Evolutionary conservation across 2,888 invertebrate genomes (phyloP).

Genomic region (Epinotia bilunana): DNA sequence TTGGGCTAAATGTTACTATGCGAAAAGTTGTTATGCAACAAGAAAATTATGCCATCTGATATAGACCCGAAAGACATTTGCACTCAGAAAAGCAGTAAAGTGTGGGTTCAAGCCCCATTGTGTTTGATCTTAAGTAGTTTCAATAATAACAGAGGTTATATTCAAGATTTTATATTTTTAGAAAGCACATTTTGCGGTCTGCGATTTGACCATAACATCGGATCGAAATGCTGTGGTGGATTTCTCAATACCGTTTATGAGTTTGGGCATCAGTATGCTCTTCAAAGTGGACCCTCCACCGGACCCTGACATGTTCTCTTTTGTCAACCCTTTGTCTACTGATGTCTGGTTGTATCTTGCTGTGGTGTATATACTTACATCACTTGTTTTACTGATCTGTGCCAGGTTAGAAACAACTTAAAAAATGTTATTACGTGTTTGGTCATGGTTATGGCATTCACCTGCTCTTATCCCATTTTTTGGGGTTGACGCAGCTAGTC

Average conservation of each 20-base stretch:
- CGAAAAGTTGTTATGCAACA: too few species aligned
- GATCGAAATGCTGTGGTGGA: conserved; percentile 94
- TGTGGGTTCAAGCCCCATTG: too few species aligned
- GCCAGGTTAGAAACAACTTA: conserved; percentile 84
- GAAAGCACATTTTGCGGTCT: conserved; percentile 83
- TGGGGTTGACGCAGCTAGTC: neutral
- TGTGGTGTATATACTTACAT: conserved; percentile 92
- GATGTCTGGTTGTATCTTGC: conserved; percentile 96
- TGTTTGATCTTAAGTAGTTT: too few species aligned
- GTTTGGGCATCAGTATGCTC: conserved; percentile 94
- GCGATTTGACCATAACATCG: conserved; percentile 95
- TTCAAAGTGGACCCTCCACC: conserved; percentile 90
- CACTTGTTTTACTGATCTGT: conserved; percentile 91
- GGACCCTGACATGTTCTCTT: conserved; percentile 93
- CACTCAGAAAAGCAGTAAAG: too few species aligned
- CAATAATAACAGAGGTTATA: too few species aligned
- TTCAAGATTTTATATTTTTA: conserved; percentile 69
- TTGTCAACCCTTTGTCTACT: conserved; percentile 91
- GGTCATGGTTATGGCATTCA: neutral
- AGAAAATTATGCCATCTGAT: too few species aligned
- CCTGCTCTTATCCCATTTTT: neutral
- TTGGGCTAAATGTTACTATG: too few species aligned
- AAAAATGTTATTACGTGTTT: too few species aligned
- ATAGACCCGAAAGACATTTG: too few species aligned
- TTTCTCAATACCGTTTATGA: conserved; percentile 98